A percentile compares a stretch with the other conserved stretches of the same genome.
phyloP scores from a whole-genome alignment of 2,888 invertebrate genomes.

The Megastigmus dorsalis region DNA sequence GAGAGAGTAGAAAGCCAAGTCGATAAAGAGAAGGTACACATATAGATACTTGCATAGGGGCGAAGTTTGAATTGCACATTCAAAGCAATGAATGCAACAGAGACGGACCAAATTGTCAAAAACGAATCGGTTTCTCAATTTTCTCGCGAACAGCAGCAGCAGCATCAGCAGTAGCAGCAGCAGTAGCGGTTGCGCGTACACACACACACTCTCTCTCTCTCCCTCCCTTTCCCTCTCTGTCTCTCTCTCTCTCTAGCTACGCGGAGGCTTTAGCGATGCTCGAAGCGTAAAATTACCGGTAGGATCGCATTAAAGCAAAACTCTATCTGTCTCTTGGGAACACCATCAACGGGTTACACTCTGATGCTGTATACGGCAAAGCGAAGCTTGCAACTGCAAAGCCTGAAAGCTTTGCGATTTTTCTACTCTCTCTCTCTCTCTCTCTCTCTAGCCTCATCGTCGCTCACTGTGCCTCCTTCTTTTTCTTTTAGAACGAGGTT shows the following conservation, averaged over 20 bases:
- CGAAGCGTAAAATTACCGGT: slow-evolving; percentile 69
- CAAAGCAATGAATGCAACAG: not conserved
- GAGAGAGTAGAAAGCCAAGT: too few species aligned
- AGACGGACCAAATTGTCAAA: slow-evolving; percentile 34
- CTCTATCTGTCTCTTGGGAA: slow-evolving; percentile 59
- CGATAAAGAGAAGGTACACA: not conserved
- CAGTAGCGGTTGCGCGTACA: too few species aligned
- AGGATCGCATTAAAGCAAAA: slow-evolving; percentile 65
- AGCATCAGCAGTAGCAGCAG: too few species aligned
- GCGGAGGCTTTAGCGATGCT: slow-evolving; percentile 63
- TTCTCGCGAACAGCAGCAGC: too few species aligned
- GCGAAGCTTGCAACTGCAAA: slow-evolving; percentile 25
- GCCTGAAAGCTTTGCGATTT: slow-evolving; percentile 34
- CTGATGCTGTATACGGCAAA: slow-evolving; percentile 33
- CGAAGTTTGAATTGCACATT: not conserved
- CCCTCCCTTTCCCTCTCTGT: too few species aligned
- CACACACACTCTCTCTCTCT: not conserved
- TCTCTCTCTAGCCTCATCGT: too few species aligned
- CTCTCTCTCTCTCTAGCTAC: slow-evolving; percentile 7
- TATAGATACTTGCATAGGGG: not conserved
- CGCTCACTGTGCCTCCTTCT: too few species aligned
- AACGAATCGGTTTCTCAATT: slow-evolving; percentile 45
- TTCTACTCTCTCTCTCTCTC: slow-evolving; percentile 3
- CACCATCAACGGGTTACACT: slow-evolving; percentile 48
- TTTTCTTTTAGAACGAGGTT: too few species aligned